Evolutionary conservation across 2,797 vertebrate genomes (phyloP), one percentile per base, ranked within the genome.

Genomic region (Ctenopoma kingsleyae): DNA sequence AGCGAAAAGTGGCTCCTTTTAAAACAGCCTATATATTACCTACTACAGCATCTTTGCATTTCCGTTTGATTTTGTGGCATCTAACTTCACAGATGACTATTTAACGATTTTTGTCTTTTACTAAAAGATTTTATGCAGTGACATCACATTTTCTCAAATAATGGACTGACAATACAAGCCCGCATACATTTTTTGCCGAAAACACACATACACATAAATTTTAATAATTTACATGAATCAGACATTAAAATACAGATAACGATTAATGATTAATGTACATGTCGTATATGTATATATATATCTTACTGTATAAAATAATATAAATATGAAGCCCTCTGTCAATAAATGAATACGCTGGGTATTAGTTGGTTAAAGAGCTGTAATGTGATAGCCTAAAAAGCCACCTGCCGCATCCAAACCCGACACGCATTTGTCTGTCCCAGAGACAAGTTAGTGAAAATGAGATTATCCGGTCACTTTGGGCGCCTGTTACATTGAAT

Each of bases 401-500:
- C 89, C 91, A 91, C 89, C 87, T 90, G 89, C 84, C 84, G 85
- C 80, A 84, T 83, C 75, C 62, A 50, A 81, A 86, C 73, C 79
- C 78, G 69, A 67, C 41, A 80, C 80, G 71, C 91, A 91, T 91
- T 91, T 83, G 88, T 91, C 90, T 90, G 85, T 83, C 83, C 80
- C 76, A 59, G 78, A 87, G 90, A 90, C 88, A 90, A 91, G 87
- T 91, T 90, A 86, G 87, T 88, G 89, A 44, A 92, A 92, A 94
- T 91, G 73, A 68, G 87, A 94, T 93, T 92, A 94, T 76, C 80
- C 22, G 91, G 81, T 93, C 88, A 93, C 90, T 93, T 93, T 92
- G 88, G 87, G 87, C 83, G 83, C 80, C 82, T 81, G 82, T 81
- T 90, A 82, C 91, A 92, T 89, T 90, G 90, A 86, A 89, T 90